Evolutionary conservation across 2,113 vertebrate species (phyloP), one percentile per base, ranked within the genome.

Genomic region (Lophius piscatorius): DNA sequence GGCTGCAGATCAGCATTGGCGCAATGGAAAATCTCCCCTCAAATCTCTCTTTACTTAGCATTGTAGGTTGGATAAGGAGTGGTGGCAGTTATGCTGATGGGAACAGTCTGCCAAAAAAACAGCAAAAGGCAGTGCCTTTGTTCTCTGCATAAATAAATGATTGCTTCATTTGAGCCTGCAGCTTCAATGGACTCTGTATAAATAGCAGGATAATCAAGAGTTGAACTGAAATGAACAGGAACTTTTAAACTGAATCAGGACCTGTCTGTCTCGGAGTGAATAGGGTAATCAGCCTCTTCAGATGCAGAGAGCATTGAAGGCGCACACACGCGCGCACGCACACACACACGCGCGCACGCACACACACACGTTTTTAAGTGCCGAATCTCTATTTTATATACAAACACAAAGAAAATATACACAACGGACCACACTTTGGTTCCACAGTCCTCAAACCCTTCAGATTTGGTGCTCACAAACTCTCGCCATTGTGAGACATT

Each of bases 121-220:
- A 74, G 81, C 78, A 78, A 78, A 74, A 82, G 83, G 76, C 80
- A 79, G 76, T 46, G 57, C 78, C 59, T 87, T 86, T 87, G 83
- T 87, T 77, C 74, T 45, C 20, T 1, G 57, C 72, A 87, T 89
- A 80, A 84, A 89, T 86, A 85, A 89, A 85, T 82, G 56, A 87
- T 85, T 78, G 70, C 83, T 89, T 87, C 71, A 85, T 85, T 85
- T 85, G 58, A 63, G 57, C 56, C 70, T 28, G 54, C 62, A 51
- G 80, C 63, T 66, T 86, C 84, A 80, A 85, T 86, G 65, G 85
- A 80, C 74, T 73, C 60, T 46, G 60, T 74, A 44, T 70, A 67
- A 82, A 79, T 57, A 42, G 82, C 35, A 63, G 82, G 83, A 82
- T 81, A 86, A 88, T 87, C 67, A 84, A 83, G 62, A 80, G 68